These are phyloP conservation scores for Chelonoidis abingdonii DNA, from an alignment of 2,113 vertebrate species.

Conservation along the genomic window DNA sequence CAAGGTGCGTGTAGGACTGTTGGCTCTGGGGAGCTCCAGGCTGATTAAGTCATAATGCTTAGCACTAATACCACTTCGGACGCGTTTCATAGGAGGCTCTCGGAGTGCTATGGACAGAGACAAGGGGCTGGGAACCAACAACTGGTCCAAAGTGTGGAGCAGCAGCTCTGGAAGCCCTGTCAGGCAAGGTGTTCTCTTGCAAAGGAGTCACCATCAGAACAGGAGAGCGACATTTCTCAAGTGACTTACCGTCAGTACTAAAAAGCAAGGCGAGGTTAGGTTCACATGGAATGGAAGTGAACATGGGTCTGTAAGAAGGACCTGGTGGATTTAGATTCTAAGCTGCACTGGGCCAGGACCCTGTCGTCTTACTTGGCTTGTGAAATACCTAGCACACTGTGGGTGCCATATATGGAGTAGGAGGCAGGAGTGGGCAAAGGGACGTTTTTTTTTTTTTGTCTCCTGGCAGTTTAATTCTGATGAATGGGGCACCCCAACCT, in stretches of 20 bases:
- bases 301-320: background rate
- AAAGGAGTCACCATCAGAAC: background rate
- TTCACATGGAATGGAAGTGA: background rate
- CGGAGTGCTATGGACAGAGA: background rate
- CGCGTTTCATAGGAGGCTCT: background rate
- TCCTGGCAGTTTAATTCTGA: no score
- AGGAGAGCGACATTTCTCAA: background rate
- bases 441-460: no score
- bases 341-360: background rate
- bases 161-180: background rate
- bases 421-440: no score
- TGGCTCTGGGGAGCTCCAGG: background rate
- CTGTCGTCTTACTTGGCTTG: background rate
- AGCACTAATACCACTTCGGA: background rate
- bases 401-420: no score
- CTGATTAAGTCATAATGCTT: background rate
- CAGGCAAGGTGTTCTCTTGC: no score
- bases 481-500: no score
- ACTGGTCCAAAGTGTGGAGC: background rate
- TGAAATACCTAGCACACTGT: no score
- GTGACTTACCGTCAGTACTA: background rate
- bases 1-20: background rate
- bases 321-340: background rate
- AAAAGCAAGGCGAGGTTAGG: background rate
- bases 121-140: background rate